These are phyloP conservation scores for Gisinianus flammeolus DNA, from an alignment of 2,888 invertebrate species.

Conservation along the genomic window DNA sequence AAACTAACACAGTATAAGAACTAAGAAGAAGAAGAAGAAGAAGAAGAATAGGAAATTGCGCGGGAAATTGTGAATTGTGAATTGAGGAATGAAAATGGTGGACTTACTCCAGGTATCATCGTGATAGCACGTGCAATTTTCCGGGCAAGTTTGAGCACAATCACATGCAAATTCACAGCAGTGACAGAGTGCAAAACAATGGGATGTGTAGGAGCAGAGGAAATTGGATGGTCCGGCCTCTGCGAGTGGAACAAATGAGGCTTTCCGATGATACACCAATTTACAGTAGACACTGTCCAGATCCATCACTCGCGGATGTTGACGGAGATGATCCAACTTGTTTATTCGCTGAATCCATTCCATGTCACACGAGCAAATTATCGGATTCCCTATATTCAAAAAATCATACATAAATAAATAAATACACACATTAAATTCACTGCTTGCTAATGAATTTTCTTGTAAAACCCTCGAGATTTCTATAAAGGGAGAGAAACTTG, in stretches of 20 bases:
- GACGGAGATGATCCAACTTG: constrained; percentile 78
- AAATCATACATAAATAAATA: no score
- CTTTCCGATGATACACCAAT: constrained; percentile 81
- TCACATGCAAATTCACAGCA: constrained; percentile 87
- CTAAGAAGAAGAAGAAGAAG: no score
- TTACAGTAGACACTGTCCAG: constrained; percentile 88
- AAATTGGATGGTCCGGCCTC: constrained; percentile 66
- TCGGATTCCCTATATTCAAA: constrained; percentile 65
- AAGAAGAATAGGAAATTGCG: no score
- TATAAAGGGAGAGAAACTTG: no score
- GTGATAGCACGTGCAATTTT: constrained; percentile 92
- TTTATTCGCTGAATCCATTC: constrained; percentile 94
- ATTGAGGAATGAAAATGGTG: no score
- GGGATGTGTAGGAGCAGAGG: constrained; percentile 88
- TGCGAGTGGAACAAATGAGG: constrained; percentile 81
- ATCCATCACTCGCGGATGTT: constrained; percentile 90
- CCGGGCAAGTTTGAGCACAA: constrained; percentile 95
- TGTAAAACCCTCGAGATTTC: no score
- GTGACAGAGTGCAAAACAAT: constrained; percentile 92
- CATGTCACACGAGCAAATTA: constrained; percentile 93
- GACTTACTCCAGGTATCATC: constrained; percentile 94
- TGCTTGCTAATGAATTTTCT: no score
- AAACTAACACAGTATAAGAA: no score
- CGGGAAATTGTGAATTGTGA: no score
- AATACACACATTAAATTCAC: no score